Evolutionary conservation across 2,113 vertebrate species (phyloP).

Genomic region (Mustelus asterias): DNA sequence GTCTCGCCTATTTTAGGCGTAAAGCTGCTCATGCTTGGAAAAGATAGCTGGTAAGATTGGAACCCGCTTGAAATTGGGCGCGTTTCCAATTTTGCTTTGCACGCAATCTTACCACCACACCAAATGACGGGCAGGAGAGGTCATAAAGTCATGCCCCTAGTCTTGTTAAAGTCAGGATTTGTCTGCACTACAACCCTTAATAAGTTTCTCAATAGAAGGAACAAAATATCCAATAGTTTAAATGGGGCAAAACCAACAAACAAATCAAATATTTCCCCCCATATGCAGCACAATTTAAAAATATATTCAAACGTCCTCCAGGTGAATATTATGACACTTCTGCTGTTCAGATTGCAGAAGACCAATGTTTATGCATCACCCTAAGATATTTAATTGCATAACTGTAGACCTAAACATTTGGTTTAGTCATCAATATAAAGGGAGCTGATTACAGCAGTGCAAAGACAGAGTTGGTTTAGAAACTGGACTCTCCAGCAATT

Average conservation of each 20-base stretch:
- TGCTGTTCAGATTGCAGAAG: not conserved
- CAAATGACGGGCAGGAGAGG: too few species aligned
- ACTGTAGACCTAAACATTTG: not conserved
- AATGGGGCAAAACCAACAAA: not conserved
- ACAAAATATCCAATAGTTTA: not conserved
- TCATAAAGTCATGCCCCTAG: too few species aligned
- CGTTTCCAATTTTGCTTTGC: too few species aligned
- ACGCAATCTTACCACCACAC: too few species aligned
- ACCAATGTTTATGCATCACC: not conserved
- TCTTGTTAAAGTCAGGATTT: not conserved
- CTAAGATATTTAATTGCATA: not conserved
- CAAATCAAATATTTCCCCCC: not conserved
- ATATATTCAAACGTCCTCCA: not conserved
- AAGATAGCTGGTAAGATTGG: too few species aligned
- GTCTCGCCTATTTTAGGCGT: too few species aligned
- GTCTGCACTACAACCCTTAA: not conserved
- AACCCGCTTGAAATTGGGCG: too few species aligned
- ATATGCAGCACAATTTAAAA: not conserved
- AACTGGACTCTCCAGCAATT: not conserved
- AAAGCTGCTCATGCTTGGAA: too few species aligned
- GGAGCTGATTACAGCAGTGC: not conserved
- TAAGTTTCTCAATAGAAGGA: not conserved
- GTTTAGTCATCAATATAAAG: not conserved
- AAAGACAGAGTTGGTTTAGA: not conserved
- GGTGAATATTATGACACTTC: not conserved